phyloP scores from a whole-genome alignment of 2,888 invertebrate species.

The Nipponacmea schrenckii region DNA sequence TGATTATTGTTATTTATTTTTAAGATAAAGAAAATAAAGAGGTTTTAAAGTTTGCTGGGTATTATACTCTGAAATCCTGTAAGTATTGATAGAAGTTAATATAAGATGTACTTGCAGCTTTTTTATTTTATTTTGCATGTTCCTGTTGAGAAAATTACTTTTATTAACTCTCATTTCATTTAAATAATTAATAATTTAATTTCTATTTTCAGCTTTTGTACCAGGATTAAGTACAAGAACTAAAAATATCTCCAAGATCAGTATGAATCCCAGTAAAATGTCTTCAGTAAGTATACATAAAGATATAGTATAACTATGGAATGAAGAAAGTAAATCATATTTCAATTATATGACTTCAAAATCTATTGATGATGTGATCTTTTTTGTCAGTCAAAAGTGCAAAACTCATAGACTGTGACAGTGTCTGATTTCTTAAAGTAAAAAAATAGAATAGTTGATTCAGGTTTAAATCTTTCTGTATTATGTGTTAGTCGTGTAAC shows the following conservation, averaged over 20 bases:
- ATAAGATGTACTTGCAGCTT: neutral
- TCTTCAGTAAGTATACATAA: constrained; percentile 33
- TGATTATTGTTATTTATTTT: constrained; percentile 23
- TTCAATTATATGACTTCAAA: too few relatives aligned
- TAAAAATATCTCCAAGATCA: constrained; percentile 62
- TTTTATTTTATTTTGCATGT: neutral
- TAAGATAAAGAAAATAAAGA: constrained; percentile 62
- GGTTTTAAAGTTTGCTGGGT: constrained; percentile 64
- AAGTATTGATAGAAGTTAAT: constrained; percentile 23
- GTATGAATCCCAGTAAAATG: constrained; percentile 51
- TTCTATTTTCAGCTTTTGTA: constrained; percentile 53
- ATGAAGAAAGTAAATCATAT: too few relatives aligned
- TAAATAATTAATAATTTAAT: too few relatives aligned
- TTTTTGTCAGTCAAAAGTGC: too few relatives aligned
- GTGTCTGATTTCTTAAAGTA: too few relatives aligned
- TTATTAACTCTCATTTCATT: neutral
- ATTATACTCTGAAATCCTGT: constrained; percentile 60
- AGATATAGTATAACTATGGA: too few relatives aligned
- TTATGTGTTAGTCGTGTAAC: too few relatives aligned
- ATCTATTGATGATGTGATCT: too few relatives aligned
- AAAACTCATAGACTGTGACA: too few relatives aligned
- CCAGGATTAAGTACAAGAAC: constrained; percentile 59
- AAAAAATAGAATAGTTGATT: too few relatives aligned
- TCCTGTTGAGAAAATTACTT: neutral
- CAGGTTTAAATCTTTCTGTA: too few relatives aligned